Evolutionary conservation across 2,888 invertebrate genomes (phyloP).

Genomic region (Merodon equestris): DNA sequence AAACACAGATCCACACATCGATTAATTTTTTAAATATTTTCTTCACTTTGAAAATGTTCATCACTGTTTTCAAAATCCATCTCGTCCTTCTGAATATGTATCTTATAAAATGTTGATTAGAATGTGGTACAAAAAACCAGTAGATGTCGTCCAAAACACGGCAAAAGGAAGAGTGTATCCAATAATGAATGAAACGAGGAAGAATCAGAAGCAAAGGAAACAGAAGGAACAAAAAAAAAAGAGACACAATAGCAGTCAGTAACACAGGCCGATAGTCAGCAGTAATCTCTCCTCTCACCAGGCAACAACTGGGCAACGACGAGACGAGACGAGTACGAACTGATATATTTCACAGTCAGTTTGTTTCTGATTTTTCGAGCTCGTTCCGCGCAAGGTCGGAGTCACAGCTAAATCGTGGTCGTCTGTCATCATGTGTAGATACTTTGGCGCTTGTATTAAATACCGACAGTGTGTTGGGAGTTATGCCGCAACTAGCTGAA

Average conservation of each 20-base stretch:
- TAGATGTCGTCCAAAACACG: not conserved
- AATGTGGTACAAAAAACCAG: conserved; percentile 41
- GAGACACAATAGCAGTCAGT: conserved; percentile 48
- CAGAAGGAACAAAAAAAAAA: not conserved
- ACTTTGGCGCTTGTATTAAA: conserved; percentile 40
- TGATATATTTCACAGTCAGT: conserved; percentile 72
- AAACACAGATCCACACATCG: conserved; percentile 51
- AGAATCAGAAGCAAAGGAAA: conserved; percentile 8
- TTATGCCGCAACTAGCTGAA: not conserved
- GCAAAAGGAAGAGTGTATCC: conserved; percentile 26
- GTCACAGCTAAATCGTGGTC: conserved; percentile 70
- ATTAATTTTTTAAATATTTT: conserved; percentile 34
- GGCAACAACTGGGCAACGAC: conserved; percentile 35
- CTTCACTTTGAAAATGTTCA: conserved; percentile 6
- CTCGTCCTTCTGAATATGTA: conserved; percentile 21
- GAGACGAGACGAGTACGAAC: conserved; percentile 68
- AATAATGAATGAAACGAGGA: conserved; percentile 48
- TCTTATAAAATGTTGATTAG: conserved; percentile 33
- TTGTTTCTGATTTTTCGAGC: conserved; percentile 71
- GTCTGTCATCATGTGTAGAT: conserved; percentile 67
- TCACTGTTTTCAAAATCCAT: conserved; percentile 2
- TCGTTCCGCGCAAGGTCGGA: conserved; percentile 73
- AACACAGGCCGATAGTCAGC: conserved; percentile 20
- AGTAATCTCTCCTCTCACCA: not conserved
- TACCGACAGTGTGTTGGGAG: conserved; percentile 1